These are phyloP conservation scores for Nezara viridula DNA, from an alignment of 2,888 invertebrate genomes.

Conservation along the genomic window DNA sequence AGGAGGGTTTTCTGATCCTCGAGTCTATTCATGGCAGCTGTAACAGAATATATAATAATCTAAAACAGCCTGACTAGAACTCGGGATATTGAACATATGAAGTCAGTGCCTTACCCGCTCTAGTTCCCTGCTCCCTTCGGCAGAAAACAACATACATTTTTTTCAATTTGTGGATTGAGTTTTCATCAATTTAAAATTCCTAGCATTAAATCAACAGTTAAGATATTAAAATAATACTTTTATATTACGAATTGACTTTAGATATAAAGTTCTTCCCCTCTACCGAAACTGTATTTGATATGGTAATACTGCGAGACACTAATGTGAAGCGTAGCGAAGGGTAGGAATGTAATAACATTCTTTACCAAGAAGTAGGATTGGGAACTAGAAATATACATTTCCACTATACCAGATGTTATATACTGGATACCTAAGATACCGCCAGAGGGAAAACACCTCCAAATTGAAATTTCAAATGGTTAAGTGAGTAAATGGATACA, in stretches of 20 bases:
- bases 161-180: too few relatives aligned
- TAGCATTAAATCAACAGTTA: background rate
- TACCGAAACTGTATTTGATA: background rate
- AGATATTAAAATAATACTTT: background rate
- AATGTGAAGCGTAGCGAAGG: background rate
- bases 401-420: background rate
- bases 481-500: too few relatives aligned
- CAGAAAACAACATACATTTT: too few relatives aligned
- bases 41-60: too few relatives aligned
- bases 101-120: too few relatives aligned
- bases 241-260: background rate
- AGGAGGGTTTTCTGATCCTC: too few relatives aligned
- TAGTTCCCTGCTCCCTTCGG: too few relatives aligned
- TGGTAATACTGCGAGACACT: background rate
- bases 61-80: too few relatives aligned
- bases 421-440: background rate
- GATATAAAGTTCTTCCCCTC: background rate
- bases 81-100: too few relatives aligned
- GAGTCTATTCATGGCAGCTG: too few relatives aligned
- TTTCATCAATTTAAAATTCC: background rate
- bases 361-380: background rate
- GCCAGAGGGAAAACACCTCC: background rate
- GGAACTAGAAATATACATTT: conserved; percentile 10
- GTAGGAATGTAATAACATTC: conserved; percentile 2
- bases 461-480: background rate